These are phyloP conservation scores for Austrofundulus limnaeus DNA, from an alignment of 2,113 vertebrate genomes.

Conservation along the genomic window DNA sequence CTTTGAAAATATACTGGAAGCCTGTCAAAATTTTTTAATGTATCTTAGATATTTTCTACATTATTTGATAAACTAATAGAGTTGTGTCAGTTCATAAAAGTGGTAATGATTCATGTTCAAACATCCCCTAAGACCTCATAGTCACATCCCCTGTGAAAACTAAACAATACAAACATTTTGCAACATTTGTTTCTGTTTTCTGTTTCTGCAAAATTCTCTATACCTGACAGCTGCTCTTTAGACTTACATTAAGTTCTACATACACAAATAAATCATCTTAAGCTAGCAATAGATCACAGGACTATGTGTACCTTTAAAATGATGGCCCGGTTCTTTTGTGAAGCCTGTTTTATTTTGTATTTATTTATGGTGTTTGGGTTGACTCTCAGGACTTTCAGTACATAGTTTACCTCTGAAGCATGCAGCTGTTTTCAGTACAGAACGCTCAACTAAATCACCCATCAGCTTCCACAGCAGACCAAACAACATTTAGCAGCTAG, in stretches of 20 bases:
- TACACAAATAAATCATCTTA: not conserved
- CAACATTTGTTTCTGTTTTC: slow-evolving; percentile 2
- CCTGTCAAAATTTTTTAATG: not conserved
- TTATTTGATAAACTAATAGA: not conserved
- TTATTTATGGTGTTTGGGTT: not conserved
- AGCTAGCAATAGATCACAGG: no score
- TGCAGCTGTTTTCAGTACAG: not conserved
- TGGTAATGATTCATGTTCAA: not conserved
- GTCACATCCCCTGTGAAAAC: not conserved
- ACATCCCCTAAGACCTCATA: not conserved
- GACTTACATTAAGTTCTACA: not conserved
- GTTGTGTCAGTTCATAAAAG: not conserved
- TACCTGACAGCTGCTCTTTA: slow-evolving; percentile 1
- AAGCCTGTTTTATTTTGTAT: not conserved
- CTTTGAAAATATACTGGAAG: no score
- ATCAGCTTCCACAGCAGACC: not conserved
- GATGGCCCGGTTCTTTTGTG: not conserved
- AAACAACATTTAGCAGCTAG: not conserved
- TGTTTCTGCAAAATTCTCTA: slow-evolving; percentile 7
- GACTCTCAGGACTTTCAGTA: not conserved
- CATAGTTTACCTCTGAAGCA: not conserved
- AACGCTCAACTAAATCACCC: not conserved
- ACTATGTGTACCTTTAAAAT: not conserved
- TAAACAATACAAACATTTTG: not conserved
- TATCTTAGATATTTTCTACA: not conserved